Evolutionary conservation across 2,888 invertebrate species (phyloP), one percentile per base, ranked within the genome.

Genomic region (Drosophila nigricruria): DNA sequence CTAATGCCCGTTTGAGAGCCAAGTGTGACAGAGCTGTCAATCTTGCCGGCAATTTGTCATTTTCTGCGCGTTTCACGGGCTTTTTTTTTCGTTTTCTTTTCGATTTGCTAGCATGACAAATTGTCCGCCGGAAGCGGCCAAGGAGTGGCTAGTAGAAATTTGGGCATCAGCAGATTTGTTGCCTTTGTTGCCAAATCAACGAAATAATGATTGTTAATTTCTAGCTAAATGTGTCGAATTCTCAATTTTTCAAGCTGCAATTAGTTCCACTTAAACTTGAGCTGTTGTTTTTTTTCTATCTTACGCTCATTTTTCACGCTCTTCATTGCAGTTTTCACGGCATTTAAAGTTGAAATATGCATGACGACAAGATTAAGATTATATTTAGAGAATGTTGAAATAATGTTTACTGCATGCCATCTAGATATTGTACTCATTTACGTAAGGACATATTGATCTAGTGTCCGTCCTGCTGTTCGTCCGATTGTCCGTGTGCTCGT

Each of bases 1-100:
- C 58, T 57, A 68, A 73, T 76, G 79, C 60, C 53, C 73, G 64
- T 10, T 43, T 54, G 63, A 47, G 20, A 30, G 62, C 20, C 34
- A 56, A 58, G 36, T 52, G 61, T 56, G 45, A 8, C 30, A 36
- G 30, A 45, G n/a, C 50, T 68, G 68, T 52, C 70, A 49, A 49
- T 27, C 42, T 43, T 10, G 23, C 49, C 49, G 40, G 25, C 25
- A 40, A 40, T 53, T 67, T 49, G 40, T 38, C 23, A 23, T 47
- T 23, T 61, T 54, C 65, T 18, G 18, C 42, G 27, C 9, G 38
- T 36, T 59, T 52, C 23, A 45, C 32, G 43, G n/a, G 1, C 42
- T 20, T 20, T 9, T 20, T 34, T 52, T 23, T 2, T 5, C 18
- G 2, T 34, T 34, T 10, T 5, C 6, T 20, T 16, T 16, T 12